These are phyloP conservation scores for Nasonia longicornis DNA, from an alignment of 1,140 invertebrate species.

Conservation along the genomic window DNA sequence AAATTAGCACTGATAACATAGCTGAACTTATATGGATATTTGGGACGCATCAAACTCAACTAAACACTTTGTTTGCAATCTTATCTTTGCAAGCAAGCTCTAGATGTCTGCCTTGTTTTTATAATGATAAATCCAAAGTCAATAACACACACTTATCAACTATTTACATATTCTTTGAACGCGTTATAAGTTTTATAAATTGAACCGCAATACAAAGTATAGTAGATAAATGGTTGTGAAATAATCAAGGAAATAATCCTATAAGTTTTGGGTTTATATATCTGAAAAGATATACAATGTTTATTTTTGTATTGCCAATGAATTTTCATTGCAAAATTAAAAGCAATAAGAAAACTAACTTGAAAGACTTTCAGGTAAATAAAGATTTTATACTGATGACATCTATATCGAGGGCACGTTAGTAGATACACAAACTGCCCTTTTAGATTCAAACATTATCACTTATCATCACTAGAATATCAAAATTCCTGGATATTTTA, in stretches of 20 bases:
- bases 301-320: neutral
- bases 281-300: neutral
- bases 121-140: neutral
- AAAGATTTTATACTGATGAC: too few species aligned
- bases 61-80: constrained; percentile 4
- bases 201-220: too few species aligned
- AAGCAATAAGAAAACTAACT: neutral
- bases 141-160: neutral
- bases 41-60: neutral
- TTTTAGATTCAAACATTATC: too few species aligned
- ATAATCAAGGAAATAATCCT: too few species aligned
- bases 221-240: too few species aligned
- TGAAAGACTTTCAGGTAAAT: too few species aligned
- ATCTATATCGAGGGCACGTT: too few species aligned
- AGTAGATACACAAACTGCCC: too few species aligned
- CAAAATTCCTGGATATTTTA: too few species aligned
- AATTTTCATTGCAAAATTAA: neutral
- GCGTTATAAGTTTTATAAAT: too few species aligned
- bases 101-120: neutral
- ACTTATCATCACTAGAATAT: too few species aligned
- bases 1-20: constrained; percentile 3
- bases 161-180: too few species aligned
- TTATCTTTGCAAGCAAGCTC: constrained; percentile 32
- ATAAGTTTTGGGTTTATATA: neutral
- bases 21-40: neutral